Base-by-base conservation (phyloP, 2,888 invertebrate species). In the Buathra laborator region DNA sequence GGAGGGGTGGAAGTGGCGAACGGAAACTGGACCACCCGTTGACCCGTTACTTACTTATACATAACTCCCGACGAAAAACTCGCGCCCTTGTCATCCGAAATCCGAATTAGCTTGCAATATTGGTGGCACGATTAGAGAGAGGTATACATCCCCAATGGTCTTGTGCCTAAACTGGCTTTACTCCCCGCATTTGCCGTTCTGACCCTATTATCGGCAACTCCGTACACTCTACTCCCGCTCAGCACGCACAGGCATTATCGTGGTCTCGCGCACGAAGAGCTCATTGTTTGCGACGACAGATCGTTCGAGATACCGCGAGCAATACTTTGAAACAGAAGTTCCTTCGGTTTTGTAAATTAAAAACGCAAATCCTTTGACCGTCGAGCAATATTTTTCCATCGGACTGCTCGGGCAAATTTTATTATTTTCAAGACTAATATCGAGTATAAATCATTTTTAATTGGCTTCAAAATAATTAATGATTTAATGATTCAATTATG, bases 101-200 rank as follows among this genome's bases (percentile, higher is more conserved):
- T 87, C 86, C 88, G 90, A 88, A 90, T 89, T 90, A 89, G 87
- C 86, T n/a, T 85, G 85, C 87, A 88, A 90, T 89, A 87, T 89
- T 88, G 82, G 81, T 89, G 88, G 86, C 89, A 81, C 88, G 89
- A 89, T 89, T 90, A 89, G 87, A 51, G 7, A 53, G 19, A 24
- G 53, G 43, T 24, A 10, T 0, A 48, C 59, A 16, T 53, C 56
- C 24, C 43, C 78, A 78, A 78, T 2, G 29, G 75, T 37, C 84
- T 87, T 87, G 75, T 81, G 84, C 75, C 37, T 88, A 87, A 88
- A 90, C 86, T 90, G 81, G 88, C 88, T 91, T 90, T 90, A 84
- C 80, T 78, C 62, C 78, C 62, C 37, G 37, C 86, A 89, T 87
- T 84, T 62, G 80, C 59, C 68, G 32, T 82, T 81, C 85, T 89